Base-by-base conservation (phyloP, 2,888 invertebrate species). In the Strigamia transsilvanica region DNA sequence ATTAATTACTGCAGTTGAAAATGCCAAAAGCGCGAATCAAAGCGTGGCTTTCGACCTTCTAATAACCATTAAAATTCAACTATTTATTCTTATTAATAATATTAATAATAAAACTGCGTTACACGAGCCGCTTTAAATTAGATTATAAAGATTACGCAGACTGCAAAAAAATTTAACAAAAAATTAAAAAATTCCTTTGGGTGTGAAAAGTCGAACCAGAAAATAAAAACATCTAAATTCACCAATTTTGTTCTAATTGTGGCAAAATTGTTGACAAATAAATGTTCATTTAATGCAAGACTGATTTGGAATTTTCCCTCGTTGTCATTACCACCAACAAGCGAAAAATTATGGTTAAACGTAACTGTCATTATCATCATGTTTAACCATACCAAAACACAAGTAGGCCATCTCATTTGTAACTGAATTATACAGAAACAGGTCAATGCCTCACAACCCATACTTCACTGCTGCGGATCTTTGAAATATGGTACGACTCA, bases 1-100 rank as follows among this genome's bases (percentile, higher is more conserved):
- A 23, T 61, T 61, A 61, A 18, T 61, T 61, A 46, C 13, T 46
- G 46, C 15, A 46, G 13, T 46, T 46, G 46, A 46, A 46, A 46
- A 46, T 46, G 46, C 46, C 46, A 46, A 46, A 46, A 4, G 46
- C 46, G n/a, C 4, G n/a, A 15, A 46, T 46, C 46, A 46, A 46
- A 46, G 12, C 15, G 46, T 5, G 12, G 15, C 46, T 15, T 46
- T 15, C n/a, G 46, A 46, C 46, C 82, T 82, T 38, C 51, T 46
- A 73, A 46, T 46, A 73, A 32, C 32, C 77, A 32, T 73, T 32
- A 73, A 32, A 73, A 73, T 34, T 73, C 34, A 73, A 34, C 34
- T 73, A 32, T 73, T 32, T 73, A 73, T 32, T 13, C 15, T 73
- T 73, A 73, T 34, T 34, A 73, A n/a, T 34, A 73, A 32, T 73